Evolutionary conservation across 2,888 invertebrate genomes (phyloP), one percentile per base, ranked within the genome.

Genomic region (Apantesis nais): DNA sequence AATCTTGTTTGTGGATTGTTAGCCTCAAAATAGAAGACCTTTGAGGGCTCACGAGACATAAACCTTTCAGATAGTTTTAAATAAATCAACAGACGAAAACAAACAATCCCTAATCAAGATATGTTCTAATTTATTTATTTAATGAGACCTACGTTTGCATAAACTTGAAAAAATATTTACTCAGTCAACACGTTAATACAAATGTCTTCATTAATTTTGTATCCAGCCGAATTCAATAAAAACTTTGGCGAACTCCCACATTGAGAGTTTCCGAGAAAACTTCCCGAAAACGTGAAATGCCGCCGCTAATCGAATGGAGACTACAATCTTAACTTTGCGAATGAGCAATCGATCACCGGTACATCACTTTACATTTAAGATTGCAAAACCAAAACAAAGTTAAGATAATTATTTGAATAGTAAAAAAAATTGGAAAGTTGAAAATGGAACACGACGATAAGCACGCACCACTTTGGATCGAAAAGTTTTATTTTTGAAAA

Each of bases 161-260:
- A 70, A 69, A 62, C 34, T 62, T 31, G 68, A 78, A 85, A 85
- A 85, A 88, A 84, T 85, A 88, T 89, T 89, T 89, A 91, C 85
- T 81, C 84, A 88, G 83, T 86, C 88, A 87, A 87, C 87, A 86
- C 80, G 81, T 88, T 85, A 90, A 90, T 91, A 90, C 88, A 81
- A 88, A 93, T 89, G 91, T 91, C 93, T 93, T 92, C 90, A 93
- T 94, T 92, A 91, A 85, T 83, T 69, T 84, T 87, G 88, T 83
- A 80, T 78, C 80, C 79, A 78, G 78, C 80, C 84, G 82, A 84
- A 85, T 86, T 79, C 78, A 78, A 73, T 80, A 89, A 92, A 92
- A 90, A 89, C 86, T 81, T 68, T 11, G n/a, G 71, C 79, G 92
- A 89, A 90, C 93, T 88, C 92, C 93, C 94, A 92, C 92, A 90